These are phyloP conservation scores for Pseudonaja textilis DNA, from an alignment of 2,113 vertebrate species.

Conservation along the genomic window DNA sequence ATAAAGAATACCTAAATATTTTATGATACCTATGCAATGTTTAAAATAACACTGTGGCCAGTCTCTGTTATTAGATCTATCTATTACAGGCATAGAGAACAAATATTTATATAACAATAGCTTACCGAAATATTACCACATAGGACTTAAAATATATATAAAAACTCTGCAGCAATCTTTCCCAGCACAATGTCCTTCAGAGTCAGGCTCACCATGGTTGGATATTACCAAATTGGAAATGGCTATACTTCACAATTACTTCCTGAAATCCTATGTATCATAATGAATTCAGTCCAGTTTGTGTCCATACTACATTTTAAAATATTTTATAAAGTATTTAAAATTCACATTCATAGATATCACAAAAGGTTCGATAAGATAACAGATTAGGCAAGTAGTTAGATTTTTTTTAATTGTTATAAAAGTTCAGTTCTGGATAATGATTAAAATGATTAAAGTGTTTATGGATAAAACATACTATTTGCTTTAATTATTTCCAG, in stretches of 20 bases:
- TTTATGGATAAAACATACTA: neutral
- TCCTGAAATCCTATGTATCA: constrained; percentile 26
- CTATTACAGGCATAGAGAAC: constrained; percentile 1
- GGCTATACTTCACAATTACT: neutral
- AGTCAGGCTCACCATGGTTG: neutral
- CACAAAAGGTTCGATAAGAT: neutral
- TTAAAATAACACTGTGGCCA: constrained; percentile 31
- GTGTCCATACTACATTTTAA: constrained; percentile 6
- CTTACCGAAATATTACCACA: neutral
- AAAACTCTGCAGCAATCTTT: neutral
- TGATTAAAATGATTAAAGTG: neutral
- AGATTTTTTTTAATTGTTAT: neutral
- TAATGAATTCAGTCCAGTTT: neutral
- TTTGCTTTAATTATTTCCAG: constrained; percentile 12
- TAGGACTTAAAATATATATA: constrained; percentile 15
- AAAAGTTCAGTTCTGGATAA: neutral
- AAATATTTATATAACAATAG: neutral
- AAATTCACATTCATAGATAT: neutral
- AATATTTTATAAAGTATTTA: constrained; percentile 6
- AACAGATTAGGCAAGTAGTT: neutral
- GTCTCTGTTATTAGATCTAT: neutral
- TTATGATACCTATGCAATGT: constrained; percentile 8
- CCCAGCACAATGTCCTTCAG: neutral
- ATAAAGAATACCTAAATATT: neutral
- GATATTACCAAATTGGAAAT: neutral